Evolutionary conservation across 2,888 invertebrate species (phyloP).

Genomic region (Metallyticus violacea): DNA sequence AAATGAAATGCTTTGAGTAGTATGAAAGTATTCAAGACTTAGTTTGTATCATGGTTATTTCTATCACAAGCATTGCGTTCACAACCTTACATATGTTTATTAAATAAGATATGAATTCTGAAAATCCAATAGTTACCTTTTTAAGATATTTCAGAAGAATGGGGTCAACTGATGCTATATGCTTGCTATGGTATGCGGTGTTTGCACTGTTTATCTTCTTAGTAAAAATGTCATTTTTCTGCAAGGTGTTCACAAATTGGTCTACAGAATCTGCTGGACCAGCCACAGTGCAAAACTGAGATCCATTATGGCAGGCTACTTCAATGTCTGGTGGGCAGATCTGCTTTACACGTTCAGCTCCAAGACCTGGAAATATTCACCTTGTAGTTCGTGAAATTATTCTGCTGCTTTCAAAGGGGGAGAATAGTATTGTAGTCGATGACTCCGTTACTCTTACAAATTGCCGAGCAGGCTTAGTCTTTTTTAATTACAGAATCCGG

Average conservation of each 20-base stretch:
- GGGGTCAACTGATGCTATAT: slow-evolving; percentile 47
- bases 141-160: slow-evolving; percentile 46
- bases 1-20: no score
- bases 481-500: no score
- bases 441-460: no score
- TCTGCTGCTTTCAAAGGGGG: no score
- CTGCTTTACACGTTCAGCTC: slow-evolving; percentile 30
- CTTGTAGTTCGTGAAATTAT: not conserved
- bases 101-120: no score
- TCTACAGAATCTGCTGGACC: slow-evolving; percentile 60
- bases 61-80: no score
- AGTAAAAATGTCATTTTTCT: slow-evolving; percentile 41
- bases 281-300: slow-evolving; percentile 74
- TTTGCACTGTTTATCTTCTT: slow-evolving; percentile 37
- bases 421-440: no score
- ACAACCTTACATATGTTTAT: no score
- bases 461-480: no score
- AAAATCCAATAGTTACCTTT: slow-evolving; percentile 41
- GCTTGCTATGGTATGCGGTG: slow-evolving; percentile 39
- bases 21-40: no score
- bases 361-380: not conserved
- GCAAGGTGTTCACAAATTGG: slow-evolving; percentile 55
- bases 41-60: no score
- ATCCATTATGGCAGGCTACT: slow-evolving; percentile 77
- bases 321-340: slow-evolving; percentile 60